These are phyloP conservation scores for Dryas iulia DNA, from an alignment of 1,140 invertebrate species.

Conservation along the genomic window DNA sequence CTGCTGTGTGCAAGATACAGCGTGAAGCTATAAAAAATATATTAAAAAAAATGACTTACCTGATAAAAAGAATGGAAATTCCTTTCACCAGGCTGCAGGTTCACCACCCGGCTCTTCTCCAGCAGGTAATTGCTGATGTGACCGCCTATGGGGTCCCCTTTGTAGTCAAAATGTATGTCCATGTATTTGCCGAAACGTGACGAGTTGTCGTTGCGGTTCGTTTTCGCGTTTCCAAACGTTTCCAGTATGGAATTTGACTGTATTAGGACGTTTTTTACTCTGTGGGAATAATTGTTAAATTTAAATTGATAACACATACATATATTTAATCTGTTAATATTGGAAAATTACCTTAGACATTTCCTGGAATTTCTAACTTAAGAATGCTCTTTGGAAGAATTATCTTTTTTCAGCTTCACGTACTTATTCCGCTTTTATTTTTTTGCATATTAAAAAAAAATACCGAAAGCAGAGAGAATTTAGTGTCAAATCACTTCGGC, in stretches of 20 bases:
- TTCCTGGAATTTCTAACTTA: too few species aligned
- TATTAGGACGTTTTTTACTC: constrained; percentile 97
- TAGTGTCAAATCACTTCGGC: too few species aligned
- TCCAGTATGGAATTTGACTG: constrained; percentile 98
- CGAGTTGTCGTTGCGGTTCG: constrained; percentile 98
- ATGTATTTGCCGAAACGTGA: constrained; percentile 99
- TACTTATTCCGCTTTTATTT: too few species aligned
- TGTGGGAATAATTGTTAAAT: too few species aligned
- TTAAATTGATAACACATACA: constrained; percentile 36
- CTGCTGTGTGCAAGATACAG: too few species aligned
- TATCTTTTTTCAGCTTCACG: too few species aligned
- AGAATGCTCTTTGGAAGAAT: too few species aligned
- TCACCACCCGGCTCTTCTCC: constrained; percentile 97
- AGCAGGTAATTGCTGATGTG: constrained; percentile 98
- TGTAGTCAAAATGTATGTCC: constrained; percentile 99
- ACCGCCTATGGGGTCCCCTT: constrained; percentile 97
- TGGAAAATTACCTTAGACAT: too few species aligned
- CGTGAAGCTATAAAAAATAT: too few species aligned
- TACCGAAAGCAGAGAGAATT: too few species aligned
- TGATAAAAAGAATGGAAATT: constrained; percentile 99
- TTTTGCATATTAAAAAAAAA: too few species aligned
- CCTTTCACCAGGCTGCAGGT: constrained; percentile 95
- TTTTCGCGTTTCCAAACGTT: constrained; percentile 98
- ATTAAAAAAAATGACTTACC: constrained; percentile 57
- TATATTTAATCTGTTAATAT: too few species aligned